Conservation (phyloP, 2,113 vertebrate species). For the Coptodon bakossiorum region DNA sequence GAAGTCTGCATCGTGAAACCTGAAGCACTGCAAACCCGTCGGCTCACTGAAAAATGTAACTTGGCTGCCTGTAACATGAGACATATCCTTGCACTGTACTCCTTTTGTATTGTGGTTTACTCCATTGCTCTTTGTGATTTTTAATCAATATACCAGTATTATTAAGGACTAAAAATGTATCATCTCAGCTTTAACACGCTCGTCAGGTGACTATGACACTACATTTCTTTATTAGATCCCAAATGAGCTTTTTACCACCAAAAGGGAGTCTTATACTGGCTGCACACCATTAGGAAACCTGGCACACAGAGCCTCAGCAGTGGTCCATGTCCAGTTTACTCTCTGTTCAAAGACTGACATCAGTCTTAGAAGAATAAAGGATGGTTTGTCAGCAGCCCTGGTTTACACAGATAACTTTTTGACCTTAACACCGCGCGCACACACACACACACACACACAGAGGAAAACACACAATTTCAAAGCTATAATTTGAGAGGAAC, state of each 20-base stretch:
- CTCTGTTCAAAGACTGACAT: not conserved
- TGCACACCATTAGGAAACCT: not conserved
- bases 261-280: not conserved
- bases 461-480: not conserved
- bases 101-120: not conserved
- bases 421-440: not conserved
- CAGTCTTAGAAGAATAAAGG: not conserved
- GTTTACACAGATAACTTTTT: not conserved
- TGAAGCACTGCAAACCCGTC: not conserved
- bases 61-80: not conserved
- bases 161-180: not conserved
- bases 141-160: not conserved
- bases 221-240: not conserved
- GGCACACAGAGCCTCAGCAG: not conserved
- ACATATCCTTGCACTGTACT: not conserved
- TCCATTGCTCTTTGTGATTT: not conserved
- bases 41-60: not conserved
- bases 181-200: not conserved
- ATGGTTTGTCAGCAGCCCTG: not conserved
- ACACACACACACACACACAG: not conserved
- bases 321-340: not conserved
- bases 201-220: not conserved
- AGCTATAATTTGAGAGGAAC: not conserved
- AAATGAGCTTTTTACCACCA: not conserved
- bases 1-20: not conserved